Percentiles rank a stretch among this genome's conserved stretches.
Evolutionary conservation across 2,797 vertebrate genomes (phyloP).

Genomic region (Chlorospingus flavigularis): DNA sequence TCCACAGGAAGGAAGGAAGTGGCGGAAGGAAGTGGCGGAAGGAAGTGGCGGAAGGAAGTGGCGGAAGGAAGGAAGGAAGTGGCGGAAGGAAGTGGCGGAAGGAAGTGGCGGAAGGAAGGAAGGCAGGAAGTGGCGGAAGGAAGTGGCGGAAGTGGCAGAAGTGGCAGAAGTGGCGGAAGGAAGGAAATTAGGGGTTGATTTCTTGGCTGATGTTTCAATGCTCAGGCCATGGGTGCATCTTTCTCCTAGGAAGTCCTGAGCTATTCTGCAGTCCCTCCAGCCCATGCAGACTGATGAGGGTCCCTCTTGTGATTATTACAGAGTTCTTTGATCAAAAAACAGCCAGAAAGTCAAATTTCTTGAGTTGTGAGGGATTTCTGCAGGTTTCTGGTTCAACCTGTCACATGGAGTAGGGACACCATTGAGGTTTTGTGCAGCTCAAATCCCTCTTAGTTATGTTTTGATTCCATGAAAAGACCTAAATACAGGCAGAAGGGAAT

Average conservation of each 20-base stretch:
- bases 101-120: too few relatives aligned
- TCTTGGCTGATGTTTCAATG: neutral
- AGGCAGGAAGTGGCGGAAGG: too few relatives aligned
- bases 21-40: too few relatives aligned
- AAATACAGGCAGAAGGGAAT: neutral
- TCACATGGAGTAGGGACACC: rapidly evolving
- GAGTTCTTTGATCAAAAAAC: neutral
- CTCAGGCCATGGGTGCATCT: neutral
- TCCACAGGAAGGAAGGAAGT: neutral
- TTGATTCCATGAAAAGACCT: neutral
- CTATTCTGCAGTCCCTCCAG: neutral
- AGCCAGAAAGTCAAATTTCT: neutral
- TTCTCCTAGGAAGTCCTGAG: neutral
- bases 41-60: too few relatives aligned
- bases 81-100: too few relatives aligned
- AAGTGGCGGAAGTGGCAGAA: too few relatives aligned
- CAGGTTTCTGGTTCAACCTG: neutral
- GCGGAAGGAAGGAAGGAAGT: too few relatives aligned
- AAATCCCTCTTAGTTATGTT: neutral
- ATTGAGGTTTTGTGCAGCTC: neutral
- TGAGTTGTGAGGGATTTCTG: neutral
- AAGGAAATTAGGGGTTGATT: neutral
- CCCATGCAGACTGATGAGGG: neutral
- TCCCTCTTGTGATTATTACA: neutral
- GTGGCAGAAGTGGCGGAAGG: too few relatives aligned